Evolutionary conservation across 2,888 invertebrate species (phyloP), one percentile per base, ranked within the genome.

Genomic region (Venusia cambrica): DNA sequence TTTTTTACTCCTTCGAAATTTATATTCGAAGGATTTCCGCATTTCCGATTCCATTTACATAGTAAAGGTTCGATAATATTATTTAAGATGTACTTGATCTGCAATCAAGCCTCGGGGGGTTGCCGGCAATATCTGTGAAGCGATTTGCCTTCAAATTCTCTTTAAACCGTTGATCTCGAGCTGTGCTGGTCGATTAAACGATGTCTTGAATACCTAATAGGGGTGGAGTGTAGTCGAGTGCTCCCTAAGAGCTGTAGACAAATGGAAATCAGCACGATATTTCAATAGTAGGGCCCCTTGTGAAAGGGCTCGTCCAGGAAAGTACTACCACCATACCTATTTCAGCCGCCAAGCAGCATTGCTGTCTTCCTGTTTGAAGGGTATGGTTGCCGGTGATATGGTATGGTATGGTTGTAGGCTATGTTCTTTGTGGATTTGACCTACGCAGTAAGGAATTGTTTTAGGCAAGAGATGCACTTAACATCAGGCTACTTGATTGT

Each of bases 131-230:
- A 69, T 65, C 69, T 62, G 50, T 51, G 51, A 51, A 64, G 51
- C 62, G 62, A 68, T 70, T 70, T 71, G 54, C 61, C 60, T 69
- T 67, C 54, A 60, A 70, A 68, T 71, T 67, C 66, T 62, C 64
- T 71, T 67, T 74, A 62, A 70, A 73, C 60, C 61, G 64, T 62
- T 58, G 65, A 70, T 69, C 63, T 55, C 55, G 51, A 54, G 51
- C 62, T 51, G 59, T 65, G 73, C 70, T 69, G 71, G 64, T 69
- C 75, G 77, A 78, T 81, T 79, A 78, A 75, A 74, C 73, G 73
- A 68, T 66, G 83, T 73, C 80, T 77, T 84, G 84, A 84, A 84
- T 84, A 80, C 72, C 64, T 81, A 83, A 80, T 79, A 64, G 64
- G 64, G 63, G 62, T 47, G 52, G 62, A 62, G 69, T 69, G 38